Evolutionary conservation across 1,140 invertebrate genomes (phyloP).

Genomic region (Daktulosphaira vitifoliae): DNA sequence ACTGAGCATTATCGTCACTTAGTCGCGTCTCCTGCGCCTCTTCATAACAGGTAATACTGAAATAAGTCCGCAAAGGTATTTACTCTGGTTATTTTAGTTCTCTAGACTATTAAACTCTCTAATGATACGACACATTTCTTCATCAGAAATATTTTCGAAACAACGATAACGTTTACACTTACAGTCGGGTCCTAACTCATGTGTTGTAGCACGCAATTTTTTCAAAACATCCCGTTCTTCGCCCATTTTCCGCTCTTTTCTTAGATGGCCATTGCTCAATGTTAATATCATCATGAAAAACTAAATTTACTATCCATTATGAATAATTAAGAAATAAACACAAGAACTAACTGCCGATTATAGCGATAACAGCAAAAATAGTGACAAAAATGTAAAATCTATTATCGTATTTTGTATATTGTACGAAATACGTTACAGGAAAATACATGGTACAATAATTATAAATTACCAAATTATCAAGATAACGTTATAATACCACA

Average conservation of each 20-base stretch:
- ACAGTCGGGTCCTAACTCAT: slow-evolving; percentile 3
- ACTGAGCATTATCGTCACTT: neutral
- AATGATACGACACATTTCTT: neutral
- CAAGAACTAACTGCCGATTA: too few relatives aligned
- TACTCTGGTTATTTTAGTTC: neutral
- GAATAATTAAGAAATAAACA: too few relatives aligned
- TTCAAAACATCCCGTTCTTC: neutral
- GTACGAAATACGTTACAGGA: too few relatives aligned
- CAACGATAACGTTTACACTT: slow-evolving; percentile 33
- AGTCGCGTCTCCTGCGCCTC: neutral
- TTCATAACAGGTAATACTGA: neutral
- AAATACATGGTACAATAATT: too few relatives aligned
- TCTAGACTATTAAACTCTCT: neutral
- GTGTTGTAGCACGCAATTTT: neutral
- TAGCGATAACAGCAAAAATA: too few relatives aligned
- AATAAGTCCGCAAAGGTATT: neutral
- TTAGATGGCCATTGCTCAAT: neutral
- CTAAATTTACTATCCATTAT: neutral
- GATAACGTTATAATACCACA: too few relatives aligned
- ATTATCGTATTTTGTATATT: too few relatives aligned
- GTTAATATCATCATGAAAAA: neutral
- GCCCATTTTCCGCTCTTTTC: neutral
- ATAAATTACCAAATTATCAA: too few relatives aligned
- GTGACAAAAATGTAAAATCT: too few relatives aligned
- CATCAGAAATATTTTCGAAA: slow-evolving; percentile 29